Evolutionary conservation across 2,888 invertebrate species (phyloP).

Genomic region (Alcis repandata): DNA sequence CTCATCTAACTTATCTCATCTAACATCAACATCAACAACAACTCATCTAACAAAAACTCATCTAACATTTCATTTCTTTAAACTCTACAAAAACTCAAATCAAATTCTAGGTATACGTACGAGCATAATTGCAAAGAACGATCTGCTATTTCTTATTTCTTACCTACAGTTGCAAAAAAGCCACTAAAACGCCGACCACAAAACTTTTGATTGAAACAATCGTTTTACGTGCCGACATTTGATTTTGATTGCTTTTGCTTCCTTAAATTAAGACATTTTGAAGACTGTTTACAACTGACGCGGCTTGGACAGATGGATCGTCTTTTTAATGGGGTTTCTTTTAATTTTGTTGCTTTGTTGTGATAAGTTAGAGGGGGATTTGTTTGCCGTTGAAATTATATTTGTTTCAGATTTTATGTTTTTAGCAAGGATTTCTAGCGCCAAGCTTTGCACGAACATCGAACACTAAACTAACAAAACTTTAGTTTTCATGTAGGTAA

Average conservation of each 20-base stretch:
- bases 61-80: not conserved
- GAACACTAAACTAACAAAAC: too few species aligned
- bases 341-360: constrained; percentile 26
- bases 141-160: constrained; percentile 1
- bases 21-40: too few species aligned
- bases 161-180: constrained; percentile 16
- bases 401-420: not conserved
- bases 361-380: constrained; percentile 10
- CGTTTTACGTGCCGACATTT: constrained; percentile 42
- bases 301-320: constrained; percentile 31
- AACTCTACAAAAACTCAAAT: not conserved
- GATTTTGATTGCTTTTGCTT: constrained; percentile 54
- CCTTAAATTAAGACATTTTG: constrained; percentile 68
- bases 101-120: not conserved
- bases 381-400: not conserved
- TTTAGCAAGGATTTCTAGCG: too few species aligned
- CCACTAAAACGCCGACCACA: constrained; percentile 29
- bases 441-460: too few species aligned
- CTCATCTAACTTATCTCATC: too few species aligned
- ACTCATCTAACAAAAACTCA: not conserved
- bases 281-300: constrained; percentile 30
- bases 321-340: constrained; percentile 22
- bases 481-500: not conserved
- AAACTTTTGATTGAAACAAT: constrained; percentile 33
- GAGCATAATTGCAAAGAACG: not conserved